These are phyloP conservation scores for Scaptodrosophila latifasciaeformis DNA, from an alignment of 2,888 invertebrate species.

Conservation along the genomic window DNA sequence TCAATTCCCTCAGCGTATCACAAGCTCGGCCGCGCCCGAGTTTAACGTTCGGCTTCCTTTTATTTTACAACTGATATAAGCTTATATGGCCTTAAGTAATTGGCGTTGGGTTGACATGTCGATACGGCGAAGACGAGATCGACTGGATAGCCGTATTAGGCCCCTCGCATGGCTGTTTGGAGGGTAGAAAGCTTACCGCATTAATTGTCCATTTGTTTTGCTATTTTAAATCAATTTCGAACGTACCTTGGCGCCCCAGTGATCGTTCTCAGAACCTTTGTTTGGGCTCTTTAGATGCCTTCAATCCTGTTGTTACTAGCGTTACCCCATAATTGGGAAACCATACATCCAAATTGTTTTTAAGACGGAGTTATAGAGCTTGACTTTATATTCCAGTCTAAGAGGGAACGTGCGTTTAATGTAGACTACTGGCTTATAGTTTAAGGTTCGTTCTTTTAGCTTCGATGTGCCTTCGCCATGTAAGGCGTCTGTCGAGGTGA, in stretches of 20 bases:
- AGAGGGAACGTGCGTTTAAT: neutral
- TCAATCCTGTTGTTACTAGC: too few relatives aligned
- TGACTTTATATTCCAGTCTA: neutral
- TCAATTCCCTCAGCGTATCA: too few relatives aligned
- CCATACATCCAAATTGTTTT: neutral
- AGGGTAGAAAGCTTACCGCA: too few relatives aligned
- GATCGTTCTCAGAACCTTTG: neutral
- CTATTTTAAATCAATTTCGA: neutral
- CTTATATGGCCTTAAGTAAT: too few relatives aligned
- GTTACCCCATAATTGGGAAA: neutral
- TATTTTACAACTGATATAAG: too few relatives aligned
- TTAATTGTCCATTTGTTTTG: neutral
- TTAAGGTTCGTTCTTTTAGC: constrained; percentile 5
- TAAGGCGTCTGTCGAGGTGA: neutral
- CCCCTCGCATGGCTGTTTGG: neutral
- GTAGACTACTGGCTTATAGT: neutral
- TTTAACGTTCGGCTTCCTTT: too few relatives aligned
- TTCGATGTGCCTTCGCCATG: too few relatives aligned
- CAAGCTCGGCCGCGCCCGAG: too few relatives aligned
- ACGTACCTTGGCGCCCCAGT: neutral
- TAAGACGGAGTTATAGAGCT: neutral
- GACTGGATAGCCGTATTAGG: neutral
- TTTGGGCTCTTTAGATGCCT: neutral
- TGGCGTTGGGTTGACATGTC: too few relatives aligned
- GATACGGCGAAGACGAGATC: too few relatives aligned